A percentile compares a stretch with the other conserved stretches of the same genome.
phyloP scores from a whole-genome alignment of 1,140 invertebrate genomes.

The Leptinotarsa texana region DNA sequence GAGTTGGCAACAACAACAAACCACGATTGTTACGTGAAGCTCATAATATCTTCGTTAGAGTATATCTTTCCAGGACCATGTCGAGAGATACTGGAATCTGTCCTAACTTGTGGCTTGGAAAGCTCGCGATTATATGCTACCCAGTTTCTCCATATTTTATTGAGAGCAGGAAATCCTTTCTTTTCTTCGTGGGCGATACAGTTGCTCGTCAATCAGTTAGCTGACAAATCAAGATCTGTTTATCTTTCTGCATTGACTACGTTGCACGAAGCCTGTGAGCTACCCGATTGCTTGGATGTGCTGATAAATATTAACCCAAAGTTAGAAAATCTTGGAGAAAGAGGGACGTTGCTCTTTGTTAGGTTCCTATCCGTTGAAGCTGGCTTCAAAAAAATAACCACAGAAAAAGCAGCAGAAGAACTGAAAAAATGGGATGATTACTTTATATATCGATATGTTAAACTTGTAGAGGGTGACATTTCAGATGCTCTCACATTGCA shows the following conservation, averaged over 20 bases:
- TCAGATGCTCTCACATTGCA: conserved; percentile 86
- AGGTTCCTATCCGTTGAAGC: conserved; percentile 77
- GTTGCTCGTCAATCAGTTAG: conserved; percentile 78
- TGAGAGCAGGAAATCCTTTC: conserved; percentile 67
- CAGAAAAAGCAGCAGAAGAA: conserved; percentile 73
- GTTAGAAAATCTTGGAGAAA: conserved; percentile 79
- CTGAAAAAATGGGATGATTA: conserved; percentile 76
- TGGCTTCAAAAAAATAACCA: conserved; percentile 70
- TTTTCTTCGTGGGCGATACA: conserved; percentile 82
- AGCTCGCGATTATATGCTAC: conserved; percentile 86
- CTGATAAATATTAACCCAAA: conserved; percentile 74
- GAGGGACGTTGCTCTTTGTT: conserved; percentile 79
- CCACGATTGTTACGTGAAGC: conserved; percentile 90
- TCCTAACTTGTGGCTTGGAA: conserved; percentile 69
- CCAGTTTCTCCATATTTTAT: conserved; percentile 82
- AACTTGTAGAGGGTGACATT: conserved; percentile 83
- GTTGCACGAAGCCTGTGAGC: conserved; percentile 90
- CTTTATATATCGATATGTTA: conserved; percentile 75
- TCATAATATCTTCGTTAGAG: conserved; percentile 87
- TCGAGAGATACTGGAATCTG: conserved; percentile 73
- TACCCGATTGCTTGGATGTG: conserved; percentile 80
- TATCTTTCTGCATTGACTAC: conserved; percentile 77
- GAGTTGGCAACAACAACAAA: conserved; percentile 80
- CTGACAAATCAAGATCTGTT: conserved; percentile 77
- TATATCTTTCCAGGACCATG: conserved; percentile 75